Conservation (phyloP, 1,140 invertebrate species). For the Diachasma alloeum region DNA sequence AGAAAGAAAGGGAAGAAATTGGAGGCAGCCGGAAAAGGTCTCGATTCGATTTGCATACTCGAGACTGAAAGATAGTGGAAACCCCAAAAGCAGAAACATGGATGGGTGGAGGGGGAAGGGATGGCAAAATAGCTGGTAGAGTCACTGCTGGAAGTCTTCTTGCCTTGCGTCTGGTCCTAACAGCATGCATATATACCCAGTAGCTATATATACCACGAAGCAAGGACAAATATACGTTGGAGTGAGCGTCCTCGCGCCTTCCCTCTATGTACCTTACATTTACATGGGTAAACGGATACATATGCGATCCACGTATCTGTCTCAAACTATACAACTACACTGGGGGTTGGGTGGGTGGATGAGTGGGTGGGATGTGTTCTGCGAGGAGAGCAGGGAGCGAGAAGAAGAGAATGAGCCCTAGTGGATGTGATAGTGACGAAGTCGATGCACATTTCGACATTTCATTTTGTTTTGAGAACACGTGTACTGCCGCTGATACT, state of each 20-base stretch:
- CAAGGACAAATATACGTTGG: neutral
- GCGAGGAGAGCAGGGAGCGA: too few species aligned
- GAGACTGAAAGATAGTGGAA: neutral
- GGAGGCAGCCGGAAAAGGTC: constrained; percentile 10
- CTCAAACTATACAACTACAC: neutral
- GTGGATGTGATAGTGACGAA: neutral
- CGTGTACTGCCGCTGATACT: neutral
- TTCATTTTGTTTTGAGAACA: neutral
- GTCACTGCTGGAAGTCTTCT: constrained; percentile 6
- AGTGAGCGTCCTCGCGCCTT: neutral
- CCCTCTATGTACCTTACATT: neutral
- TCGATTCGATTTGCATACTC: constrained; percentile 23
- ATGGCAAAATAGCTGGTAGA: neutral
- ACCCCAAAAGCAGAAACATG: constrained; percentile 10
- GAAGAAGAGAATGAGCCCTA: neutral
- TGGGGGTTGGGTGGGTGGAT: neutral
- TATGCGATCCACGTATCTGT: constrained; percentile 8
- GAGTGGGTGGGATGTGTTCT: neutral
- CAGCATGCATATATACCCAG: neutral
- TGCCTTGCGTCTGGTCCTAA: constrained; percentile 10
- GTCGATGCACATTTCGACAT: neutral
- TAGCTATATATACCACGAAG: neutral
- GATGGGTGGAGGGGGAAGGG: neutral
- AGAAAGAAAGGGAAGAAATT: constrained; percentile 5
- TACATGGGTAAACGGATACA: constrained; percentile 13